Base-by-base conservation (phyloP, 1,140 invertebrate species). In the Phymastichus coffea region DNA sequence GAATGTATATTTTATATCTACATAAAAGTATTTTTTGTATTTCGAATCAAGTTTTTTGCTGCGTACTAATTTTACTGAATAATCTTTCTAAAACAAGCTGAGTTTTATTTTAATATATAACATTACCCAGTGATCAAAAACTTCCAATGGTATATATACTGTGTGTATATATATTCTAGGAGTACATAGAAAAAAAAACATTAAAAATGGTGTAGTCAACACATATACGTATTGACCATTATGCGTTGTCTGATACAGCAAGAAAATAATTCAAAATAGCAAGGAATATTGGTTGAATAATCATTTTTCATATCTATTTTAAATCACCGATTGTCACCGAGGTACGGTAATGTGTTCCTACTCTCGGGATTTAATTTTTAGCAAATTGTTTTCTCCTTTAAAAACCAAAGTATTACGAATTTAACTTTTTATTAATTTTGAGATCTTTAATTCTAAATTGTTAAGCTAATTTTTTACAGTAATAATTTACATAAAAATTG, bases 111-210 rank as follows among this genome's bases (percentile, higher is more conserved):
- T 35, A 14, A 46, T 46, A 17, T 30, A 54, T 30, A 22, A 41
- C 15, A 8, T 6, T 30, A 48, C 17, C 30, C 23, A 48, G 17
- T 14, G 20, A 57, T 26, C 1, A 44, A 41, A 17, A 48, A 47
- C 52, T 65, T 56, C 49, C 47, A 55, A 55, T 59, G 44, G 62
- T 43, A n/a, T n/a, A 65, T 38, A 67, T 48, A 65, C 55, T 67
- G 61, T 63, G 63, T 59, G 63, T 66, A 66, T 15, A 41, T 40
- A n/a, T n/a, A n/a, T n/a, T n/a, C n/a, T n/a, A n/a, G n/a, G n/a
- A n/a, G n/a, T n/a, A n/a, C n/a, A n/a, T n/a, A n/a, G n/a, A n/a
- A n/a, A n/a, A n/a, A n/a, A n/a, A n/a, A n/a, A 67, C 37, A 58
- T 57, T 61, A 61, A 61, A 60, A 43, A 44, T 58, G 40, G 53